These are phyloP conservation scores for Choreutis nemorana DNA, from an alignment of 2,888 invertebrate genomes.

Conservation along the genomic window DNA sequence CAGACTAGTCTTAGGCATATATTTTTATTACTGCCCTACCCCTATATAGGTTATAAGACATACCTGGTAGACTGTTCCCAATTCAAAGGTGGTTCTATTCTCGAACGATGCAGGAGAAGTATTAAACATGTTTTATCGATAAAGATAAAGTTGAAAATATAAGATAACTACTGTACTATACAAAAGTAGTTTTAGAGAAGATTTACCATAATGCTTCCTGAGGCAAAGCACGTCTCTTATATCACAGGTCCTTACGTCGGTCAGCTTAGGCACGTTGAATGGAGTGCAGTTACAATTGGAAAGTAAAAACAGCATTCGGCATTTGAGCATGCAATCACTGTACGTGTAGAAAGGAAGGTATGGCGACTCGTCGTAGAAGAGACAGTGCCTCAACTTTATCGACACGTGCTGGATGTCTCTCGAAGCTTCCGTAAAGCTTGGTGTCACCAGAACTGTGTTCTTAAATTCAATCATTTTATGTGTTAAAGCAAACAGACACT, in stretches of 20 bases:
- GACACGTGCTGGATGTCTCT: constrained; percentile 51
- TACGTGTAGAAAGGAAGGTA: constrained; percentile 58
- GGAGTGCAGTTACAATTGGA: constrained; percentile 64
- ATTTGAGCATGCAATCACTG: constrained; percentile 67
- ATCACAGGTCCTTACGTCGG: constrained; percentile 45
- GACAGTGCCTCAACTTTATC: constrained; percentile 55
- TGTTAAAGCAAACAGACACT: no score
- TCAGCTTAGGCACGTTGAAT: constrained; percentile 58
- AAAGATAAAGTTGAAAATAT: no score
- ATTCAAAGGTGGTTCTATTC: no score
- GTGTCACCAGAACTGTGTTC: constrained; percentile 48
- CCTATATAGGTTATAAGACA: no score
- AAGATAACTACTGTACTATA: no score
- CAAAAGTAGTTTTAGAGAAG: not conserved
- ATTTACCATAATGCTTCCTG: constrained; percentile 44
- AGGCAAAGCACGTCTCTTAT: constrained; percentile 59
- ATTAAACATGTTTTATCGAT: no score
- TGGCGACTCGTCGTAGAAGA: constrained; percentile 62
- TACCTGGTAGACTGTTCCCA: no score
- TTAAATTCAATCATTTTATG: no score
- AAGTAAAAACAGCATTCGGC: constrained; percentile 58
- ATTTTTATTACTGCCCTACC: no score
- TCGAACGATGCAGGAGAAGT: no score
- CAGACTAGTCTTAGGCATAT: no score
- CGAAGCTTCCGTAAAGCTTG: constrained; percentile 50